Evolutionary conservation across 2,888 invertebrate genomes (phyloP).

Genomic region (Pollenia labialis): DNA sequence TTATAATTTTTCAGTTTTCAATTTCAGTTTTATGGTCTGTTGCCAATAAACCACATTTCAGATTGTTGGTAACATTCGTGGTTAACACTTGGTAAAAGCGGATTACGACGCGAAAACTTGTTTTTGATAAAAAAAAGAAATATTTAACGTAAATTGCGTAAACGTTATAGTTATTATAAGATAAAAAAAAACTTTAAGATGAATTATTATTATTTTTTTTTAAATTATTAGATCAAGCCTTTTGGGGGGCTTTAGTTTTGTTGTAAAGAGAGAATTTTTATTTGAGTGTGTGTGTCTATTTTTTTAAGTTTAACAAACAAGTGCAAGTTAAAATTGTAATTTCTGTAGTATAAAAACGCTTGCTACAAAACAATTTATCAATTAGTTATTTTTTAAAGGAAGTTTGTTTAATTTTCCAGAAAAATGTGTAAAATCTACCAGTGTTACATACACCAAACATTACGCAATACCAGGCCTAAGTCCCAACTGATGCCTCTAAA

Average conservation of each 20-base stretch:
- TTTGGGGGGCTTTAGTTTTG: not conserved
- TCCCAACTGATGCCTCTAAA: slow-evolving; percentile 45
- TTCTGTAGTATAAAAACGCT: slow-evolving; percentile 27
- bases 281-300: slow-evolving; percentile 21
- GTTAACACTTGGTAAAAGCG: slow-evolving; percentile 69
- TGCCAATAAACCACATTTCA: slow-evolving; percentile 63
- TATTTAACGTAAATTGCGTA: slow-evolving; percentile 59
- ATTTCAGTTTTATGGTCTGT: slow-evolving; percentile 60
- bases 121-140: not conserved
- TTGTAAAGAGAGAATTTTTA: not conserved
- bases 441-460: slow-evolving; percentile 34
- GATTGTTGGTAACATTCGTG: slow-evolving; percentile 71
- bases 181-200: not conserved
- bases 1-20: not conserved
- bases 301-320: slow-evolving; percentile 66
- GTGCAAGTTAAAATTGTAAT: slow-evolving; percentile 68
- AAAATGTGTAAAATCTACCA: not conserved
- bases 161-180: slow-evolving; percentile 31
- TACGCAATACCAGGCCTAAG: slow-evolving; percentile 54
- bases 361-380: not conserved
- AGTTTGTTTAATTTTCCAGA: not conserved
- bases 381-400: not conserved
- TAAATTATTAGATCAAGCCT: slow-evolving; percentile 31
- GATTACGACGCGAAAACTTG: slow-evolving; percentile 33
- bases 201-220: slow-evolving; percentile 7